Conservation (phyloP, 2,888 invertebrate genomes). For the Drosophila hamatofila region DNA sequence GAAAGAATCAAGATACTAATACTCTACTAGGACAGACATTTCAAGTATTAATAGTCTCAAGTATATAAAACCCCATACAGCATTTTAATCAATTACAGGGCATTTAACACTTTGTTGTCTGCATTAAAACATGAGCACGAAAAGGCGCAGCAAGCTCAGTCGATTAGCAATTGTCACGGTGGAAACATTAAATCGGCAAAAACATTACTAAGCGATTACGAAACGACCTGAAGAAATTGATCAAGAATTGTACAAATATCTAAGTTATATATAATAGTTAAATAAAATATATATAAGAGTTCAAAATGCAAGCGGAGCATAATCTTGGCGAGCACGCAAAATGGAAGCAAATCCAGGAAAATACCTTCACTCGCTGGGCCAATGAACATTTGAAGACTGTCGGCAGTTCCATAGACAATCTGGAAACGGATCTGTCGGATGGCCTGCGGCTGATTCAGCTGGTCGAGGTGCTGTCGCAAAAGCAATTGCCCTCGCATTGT, state of each 20-base stretch:
- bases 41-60: not conserved
- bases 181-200: constrained; percentile 9
- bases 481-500: constrained; percentile 92
- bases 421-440: constrained; percentile 94
- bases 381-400: constrained; percentile 95
- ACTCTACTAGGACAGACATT: not conserved
- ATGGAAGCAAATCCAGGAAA: constrained; percentile 97
- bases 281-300: constrained; percentile 73
- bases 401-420: constrained; percentile 90
- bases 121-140: not conserved
- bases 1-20: not conserved
- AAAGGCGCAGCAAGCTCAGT: constrained; percentile 8
- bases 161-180: constrained; percentile 1
- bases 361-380: constrained; percentile 97
- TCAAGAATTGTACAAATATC: constrained; percentile 82
- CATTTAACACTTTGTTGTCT: not conserved
- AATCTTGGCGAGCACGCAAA: constrained; percentile 95
- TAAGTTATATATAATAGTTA: constrained; percentile 73
- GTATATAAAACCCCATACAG: not conserved
- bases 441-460: constrained; percentile 92
- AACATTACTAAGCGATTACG: not conserved
- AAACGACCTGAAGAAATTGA: not conserved
- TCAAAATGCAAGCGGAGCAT: constrained; percentile 90
- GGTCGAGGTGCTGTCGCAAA: constrained; percentile 93
- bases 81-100: not conserved